Evolutionary conservation across 2,113 vertebrate genomes (phyloP), one percentile per base, ranked within the genome.

Genomic region (Ifrita kowaldi): DNA sequence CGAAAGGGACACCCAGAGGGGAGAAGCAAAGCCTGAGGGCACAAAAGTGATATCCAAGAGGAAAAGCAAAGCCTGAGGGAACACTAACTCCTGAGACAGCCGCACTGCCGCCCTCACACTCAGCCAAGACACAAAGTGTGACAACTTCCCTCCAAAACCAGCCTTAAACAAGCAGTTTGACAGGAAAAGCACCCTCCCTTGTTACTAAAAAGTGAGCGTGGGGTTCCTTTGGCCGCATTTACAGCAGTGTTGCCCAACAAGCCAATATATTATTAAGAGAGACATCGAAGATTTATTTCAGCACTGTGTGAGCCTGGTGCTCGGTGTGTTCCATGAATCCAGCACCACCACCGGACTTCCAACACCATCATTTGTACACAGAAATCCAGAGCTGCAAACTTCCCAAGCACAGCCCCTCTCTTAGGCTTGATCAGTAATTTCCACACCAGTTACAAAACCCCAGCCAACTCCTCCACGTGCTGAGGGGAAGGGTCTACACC

Each of bases 291-390:
- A 33, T 65, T 73, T 57, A 20, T 57, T 81, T 28, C 18, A 33
- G 37, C 1, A 1, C 33, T 59, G 9, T 0, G 1, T 0, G 5
- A 64, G 17, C 44, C 9, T 3, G 2, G 3, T 42, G 8, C 32
- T 57, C 5, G 0, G 13, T 37, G 39, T 14, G 11, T 24, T 57
- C 52, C 37, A 7, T 19, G 39, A 44, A 59, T 30, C 41, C 41
- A 35, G 20, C 13, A 21, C 21, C 41, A 49, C 33, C 49, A 5
- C n/a, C 7, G 3, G 42, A 20, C 24, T n/a, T 49, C 24, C n/a
- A 30, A 19, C 16, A 16, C 49, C 1, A 0, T 35, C 65, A 14
- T 16, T 65, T 16, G 19, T 6, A 11, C 9, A 22, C 50, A 44
- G 33, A 52, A 59, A 46, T 44, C 16, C 23, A 16, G 37, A 17